Evolutionary conservation across 2,113 vertebrate species (phyloP).

Genomic region (Amazona guildingii): DNA sequence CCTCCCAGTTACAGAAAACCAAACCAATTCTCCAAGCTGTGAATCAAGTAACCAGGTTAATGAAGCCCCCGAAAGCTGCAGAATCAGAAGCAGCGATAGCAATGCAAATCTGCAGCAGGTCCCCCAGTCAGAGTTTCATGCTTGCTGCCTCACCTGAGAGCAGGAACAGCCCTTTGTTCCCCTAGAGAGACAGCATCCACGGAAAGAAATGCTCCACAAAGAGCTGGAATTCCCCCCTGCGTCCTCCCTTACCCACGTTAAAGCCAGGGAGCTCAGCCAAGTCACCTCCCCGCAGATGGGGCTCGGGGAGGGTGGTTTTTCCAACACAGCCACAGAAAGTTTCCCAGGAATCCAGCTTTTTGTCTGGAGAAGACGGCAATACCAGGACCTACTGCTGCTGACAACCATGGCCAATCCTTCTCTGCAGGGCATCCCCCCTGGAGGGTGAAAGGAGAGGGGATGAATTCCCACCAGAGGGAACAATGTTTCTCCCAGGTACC

Average conservation of each 20-base stretch:
- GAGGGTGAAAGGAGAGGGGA: too few species aligned
- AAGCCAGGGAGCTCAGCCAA: background rate
- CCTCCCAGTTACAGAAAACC: constrained; percentile 9
- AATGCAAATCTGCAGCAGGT: background rate
- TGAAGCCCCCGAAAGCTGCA: background rate
- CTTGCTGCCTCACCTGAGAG: background rate
- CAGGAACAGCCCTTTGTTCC: background rate
- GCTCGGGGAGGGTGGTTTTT: background rate
- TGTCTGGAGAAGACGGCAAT: background rate
- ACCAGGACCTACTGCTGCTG: background rate
- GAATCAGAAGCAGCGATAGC: background rate
- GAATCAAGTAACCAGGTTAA: background rate
- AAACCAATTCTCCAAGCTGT: constrained; percentile 29
- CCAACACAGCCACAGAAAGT: background rate
- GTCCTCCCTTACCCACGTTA: accelerated
- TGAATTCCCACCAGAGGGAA: too few species aligned
- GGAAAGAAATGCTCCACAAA: background rate
- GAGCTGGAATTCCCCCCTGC: background rate
- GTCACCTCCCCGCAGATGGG: background rate
- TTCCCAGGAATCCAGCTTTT: background rate
- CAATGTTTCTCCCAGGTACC: background rate
- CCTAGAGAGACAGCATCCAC: background rate
- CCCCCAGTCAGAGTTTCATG: background rate
- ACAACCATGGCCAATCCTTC: accelerated
- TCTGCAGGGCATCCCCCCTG: background rate